Base-by-base conservation (phyloP, 2,113 vertebrate genomes). In the Leucopsar rothschildi region DNA sequence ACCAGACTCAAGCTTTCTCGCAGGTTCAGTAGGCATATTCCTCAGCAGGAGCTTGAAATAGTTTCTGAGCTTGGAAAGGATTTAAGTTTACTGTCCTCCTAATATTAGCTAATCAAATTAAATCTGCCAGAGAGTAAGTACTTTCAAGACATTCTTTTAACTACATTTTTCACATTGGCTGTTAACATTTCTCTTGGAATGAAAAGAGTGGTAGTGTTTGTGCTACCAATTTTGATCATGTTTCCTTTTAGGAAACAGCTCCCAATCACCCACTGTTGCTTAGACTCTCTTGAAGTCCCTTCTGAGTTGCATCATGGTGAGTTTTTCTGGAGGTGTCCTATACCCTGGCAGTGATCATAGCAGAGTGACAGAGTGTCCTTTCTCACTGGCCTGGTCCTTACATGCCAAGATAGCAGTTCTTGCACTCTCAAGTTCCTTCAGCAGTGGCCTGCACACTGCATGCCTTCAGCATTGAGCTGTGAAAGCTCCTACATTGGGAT, bases 401-500 rank as follows among this genome's bases (percentile, higher is more conserved):
- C 15, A 7, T n/a, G 53, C 28, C 37, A 5, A 15, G 25, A 5
- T 50, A 39, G 22, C 15, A 25, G 42, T 29, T 53, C n/a, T 55
- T 10, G 16, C 29, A 25, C 35, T 63, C 24, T 52, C 8, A 16
- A 7, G 52, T 44, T 91, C 35, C 13, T 55, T 49, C 13, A 44
- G 28, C 31, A 28, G 47, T 0, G 0, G 33, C 69, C 47, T 27
- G 29, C 11, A 3, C 7, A 11, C 29, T 8, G 23, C 4, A 1
- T 42, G 42, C 57, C 57, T 42, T 87, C 37, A 17, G 39, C 5
- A 16, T 23, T 9, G 6, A 29, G 16, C 28, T 66, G 27, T 71
- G 35, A 39, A 21, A 19, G 25, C 47, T 70, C 15, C 60, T 28
- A 0, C 20, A 16, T 8, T 2, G 1, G 37, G 12, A 81, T 69